Evolutionary conservation across 2,888 invertebrate species (phyloP).

Genomic region (Dynastes maya): DNA sequence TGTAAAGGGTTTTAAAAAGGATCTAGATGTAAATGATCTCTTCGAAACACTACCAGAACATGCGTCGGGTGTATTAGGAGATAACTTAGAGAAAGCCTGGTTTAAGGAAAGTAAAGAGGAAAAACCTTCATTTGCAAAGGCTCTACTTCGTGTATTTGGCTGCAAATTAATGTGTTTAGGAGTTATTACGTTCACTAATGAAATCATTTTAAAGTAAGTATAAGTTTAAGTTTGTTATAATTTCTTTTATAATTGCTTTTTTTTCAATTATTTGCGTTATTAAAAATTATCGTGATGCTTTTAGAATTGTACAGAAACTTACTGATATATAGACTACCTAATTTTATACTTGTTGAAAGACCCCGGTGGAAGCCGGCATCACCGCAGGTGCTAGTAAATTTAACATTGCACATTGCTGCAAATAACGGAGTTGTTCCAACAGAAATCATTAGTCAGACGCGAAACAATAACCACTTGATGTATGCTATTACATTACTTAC

Average conservation of each 20-base stretch:
- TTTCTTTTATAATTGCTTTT: not conserved
- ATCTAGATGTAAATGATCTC: conserved; percentile 71
- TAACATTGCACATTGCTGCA: too few relatives aligned
- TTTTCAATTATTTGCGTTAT: too few relatives aligned
- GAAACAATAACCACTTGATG: too few relatives aligned
- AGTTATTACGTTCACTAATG: conserved; percentile 54
- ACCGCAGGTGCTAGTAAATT: too few relatives aligned
- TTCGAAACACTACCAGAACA: conserved; percentile 73
- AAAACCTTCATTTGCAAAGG: conserved; percentile 59
- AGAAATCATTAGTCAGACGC: too few relatives aligned
- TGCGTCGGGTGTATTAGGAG: conserved; percentile 76
- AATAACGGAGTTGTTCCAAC: too few relatives aligned
- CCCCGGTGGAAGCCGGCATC: too few relatives aligned
- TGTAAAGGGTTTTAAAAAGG: conserved; percentile 69
- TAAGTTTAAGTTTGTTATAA: conserved; percentile 17
- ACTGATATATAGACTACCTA: too few relatives aligned
- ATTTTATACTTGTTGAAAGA: too few relatives aligned
- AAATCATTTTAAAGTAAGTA: conserved; percentile 57
- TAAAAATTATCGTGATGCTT: too few relatives aligned
- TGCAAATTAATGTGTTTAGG: conserved; percentile 58
- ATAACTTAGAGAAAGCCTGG: conserved; percentile 74
- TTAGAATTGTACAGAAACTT: too few relatives aligned
- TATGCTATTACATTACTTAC: too few relatives aligned
- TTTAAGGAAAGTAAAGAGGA: conserved; percentile 54
- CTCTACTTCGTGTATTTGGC: conserved; percentile 61